phyloP scores from a whole-genome alignment of 2,888 invertebrate genomes.

The Megaustenia siamemsis region DNA sequence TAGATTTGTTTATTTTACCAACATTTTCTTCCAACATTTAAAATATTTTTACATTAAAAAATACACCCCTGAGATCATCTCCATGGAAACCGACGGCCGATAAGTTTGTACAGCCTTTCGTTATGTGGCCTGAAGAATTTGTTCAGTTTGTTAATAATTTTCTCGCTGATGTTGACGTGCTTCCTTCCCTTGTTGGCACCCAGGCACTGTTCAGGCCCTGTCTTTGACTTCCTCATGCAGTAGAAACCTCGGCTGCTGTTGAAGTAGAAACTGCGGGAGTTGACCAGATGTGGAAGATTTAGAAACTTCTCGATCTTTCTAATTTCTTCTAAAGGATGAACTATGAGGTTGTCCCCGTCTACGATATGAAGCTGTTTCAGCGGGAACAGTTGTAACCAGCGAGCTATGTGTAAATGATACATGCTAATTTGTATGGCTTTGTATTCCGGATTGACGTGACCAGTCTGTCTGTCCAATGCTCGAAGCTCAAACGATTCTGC shows the following conservation, averaged over 20 bases:
- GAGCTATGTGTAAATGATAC: constrained; percentile 87
- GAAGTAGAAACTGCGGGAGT: constrained; percentile 93
- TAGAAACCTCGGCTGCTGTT: constrained; percentile 98
- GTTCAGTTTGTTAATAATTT: constrained; percentile 80
- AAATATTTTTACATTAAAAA: background rate
- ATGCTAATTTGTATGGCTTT: constrained; percentile 80
- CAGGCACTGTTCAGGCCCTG: constrained; percentile 87
- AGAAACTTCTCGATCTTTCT: constrained; percentile 76
- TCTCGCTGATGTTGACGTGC: constrained; percentile 91
- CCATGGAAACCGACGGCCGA: constrained; percentile 96
- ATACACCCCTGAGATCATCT: constrained; percentile 52
- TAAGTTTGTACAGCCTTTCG: constrained; percentile 85
- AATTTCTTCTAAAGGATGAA: constrained; percentile 76
- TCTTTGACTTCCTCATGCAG: constrained; percentile 88
- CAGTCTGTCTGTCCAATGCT: constrained; percentile 77
- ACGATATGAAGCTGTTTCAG: constrained; percentile 95
- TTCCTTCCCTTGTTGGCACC: constrained; percentile 92
- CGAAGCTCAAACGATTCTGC: constrained; percentile 79
- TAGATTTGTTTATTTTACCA: too few species aligned
- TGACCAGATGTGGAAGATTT: constrained; percentile 72
- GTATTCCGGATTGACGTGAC: constrained; percentile 80
- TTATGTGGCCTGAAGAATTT: constrained; percentile 75
- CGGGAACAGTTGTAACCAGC: constrained; percentile 95
- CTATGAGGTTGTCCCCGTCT: constrained; percentile 82
- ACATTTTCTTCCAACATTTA: too few species aligned